Evolutionary conservation across 2,888 invertebrate species (phyloP).

Genomic region (Nomada hirtipes): DNA sequence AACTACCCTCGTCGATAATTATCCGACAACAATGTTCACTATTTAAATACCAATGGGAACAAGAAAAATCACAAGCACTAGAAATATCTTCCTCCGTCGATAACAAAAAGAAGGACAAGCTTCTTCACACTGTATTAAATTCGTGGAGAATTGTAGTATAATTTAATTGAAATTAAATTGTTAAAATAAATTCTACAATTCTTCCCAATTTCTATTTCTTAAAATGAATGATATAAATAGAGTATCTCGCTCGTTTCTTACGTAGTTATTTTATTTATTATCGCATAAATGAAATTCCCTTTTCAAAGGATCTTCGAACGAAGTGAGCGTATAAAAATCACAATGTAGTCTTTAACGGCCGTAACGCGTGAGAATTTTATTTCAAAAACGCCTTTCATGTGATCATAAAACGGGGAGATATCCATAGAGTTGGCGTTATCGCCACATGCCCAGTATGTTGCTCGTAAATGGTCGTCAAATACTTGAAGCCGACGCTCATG

Average conservation of each 20-base stretch:
- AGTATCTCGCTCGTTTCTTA: too few relatives aligned
- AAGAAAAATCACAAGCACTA: too few relatives aligned
- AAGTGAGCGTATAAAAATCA: slow-evolving; percentile 48
- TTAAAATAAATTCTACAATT: too few relatives aligned
- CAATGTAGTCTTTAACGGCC: slow-evolving; percentile 46
- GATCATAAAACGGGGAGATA: slow-evolving; percentile 52
- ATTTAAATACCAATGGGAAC: not conserved
- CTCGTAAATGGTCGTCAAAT: slow-evolving; percentile 59
- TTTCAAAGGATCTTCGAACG: slow-evolving; percentile 22
- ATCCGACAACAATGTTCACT: not conserved
- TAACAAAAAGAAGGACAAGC: too few relatives aligned
- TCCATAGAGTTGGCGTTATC: slow-evolving; percentile 51
- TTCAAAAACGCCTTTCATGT: slow-evolving; percentile 57
- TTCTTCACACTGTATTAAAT: too few relatives aligned
- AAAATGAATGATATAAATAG: too few relatives aligned
- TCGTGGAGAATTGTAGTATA: too few relatives aligned
- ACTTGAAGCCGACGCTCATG: slow-evolving; percentile 20
- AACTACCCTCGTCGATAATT: slow-evolving; percentile 12
- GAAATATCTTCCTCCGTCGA: too few relatives aligned
- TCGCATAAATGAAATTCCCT: not conserved
- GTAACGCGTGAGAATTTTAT: slow-evolving; percentile 52
- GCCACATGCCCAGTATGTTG: slow-evolving; percentile 51
- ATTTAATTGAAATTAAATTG: too few relatives aligned
- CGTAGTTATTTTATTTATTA: not conserved
- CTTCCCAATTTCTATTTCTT: too few relatives aligned